Conservation (phyloP, 1,140 invertebrate species). For the Meteorus sp. region DNA sequence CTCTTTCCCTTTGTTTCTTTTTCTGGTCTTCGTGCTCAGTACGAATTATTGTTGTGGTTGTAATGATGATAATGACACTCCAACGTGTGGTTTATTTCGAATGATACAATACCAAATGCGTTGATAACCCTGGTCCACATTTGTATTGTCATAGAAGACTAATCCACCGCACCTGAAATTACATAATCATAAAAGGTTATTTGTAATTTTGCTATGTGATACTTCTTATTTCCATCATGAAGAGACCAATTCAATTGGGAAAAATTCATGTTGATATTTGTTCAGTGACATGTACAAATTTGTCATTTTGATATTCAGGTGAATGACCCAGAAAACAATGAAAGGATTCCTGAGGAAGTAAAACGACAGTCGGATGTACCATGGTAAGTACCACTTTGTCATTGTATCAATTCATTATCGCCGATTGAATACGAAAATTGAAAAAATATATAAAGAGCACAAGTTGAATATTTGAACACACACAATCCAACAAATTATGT, state of each 20-base stretch:
- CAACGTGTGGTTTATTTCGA: neutral
- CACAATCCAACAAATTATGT: too few relatives aligned
- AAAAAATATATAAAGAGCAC: too few relatives aligned
- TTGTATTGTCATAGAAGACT: conserved; percentile 5
- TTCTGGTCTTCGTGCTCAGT: neutral
- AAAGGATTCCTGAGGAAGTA: conserved; percentile 28
- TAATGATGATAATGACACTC: neutral
- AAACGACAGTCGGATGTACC: conserved; percentile 5
- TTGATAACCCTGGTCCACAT: neutral
- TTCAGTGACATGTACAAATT: too few relatives aligned
- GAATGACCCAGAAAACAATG: conserved; percentile 52
- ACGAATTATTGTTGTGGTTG: conserved; percentile 5
- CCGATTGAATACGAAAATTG: too few relatives aligned
- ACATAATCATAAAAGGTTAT: neutral
- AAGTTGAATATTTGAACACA: too few relatives aligned
- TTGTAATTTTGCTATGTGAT: too few relatives aligned
- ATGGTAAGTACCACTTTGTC: conserved; percentile 47
- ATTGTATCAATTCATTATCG: too few relatives aligned
- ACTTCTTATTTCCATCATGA: too few relatives aligned
- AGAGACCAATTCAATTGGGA: too few relatives aligned
- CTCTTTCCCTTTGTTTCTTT: too few relatives aligned
- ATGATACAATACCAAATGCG: neutral
- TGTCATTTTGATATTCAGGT: too few relatives aligned
- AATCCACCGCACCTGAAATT: conserved; percentile 2
- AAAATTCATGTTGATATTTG: conserved; percentile 24